These are phyloP conservation scores for Brienomyrus longianalis DNA, from an alignment of 2,113 vertebrate species.

Conservation along the genomic window DNA sequence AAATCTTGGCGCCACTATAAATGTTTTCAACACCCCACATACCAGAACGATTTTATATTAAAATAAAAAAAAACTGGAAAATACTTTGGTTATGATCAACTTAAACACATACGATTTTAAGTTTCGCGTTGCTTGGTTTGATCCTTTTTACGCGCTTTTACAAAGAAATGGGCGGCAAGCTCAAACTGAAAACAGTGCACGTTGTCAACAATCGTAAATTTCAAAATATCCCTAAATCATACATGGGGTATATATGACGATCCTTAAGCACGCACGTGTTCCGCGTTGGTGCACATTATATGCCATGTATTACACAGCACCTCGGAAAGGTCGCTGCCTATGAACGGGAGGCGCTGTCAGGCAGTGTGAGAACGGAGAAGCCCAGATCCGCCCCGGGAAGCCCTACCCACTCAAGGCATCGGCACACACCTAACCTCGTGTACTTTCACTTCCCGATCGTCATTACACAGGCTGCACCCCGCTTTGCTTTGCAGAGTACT, in stretches of 20 bases:
- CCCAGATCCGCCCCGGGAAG: neutral
- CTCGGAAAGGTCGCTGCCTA: neutral
- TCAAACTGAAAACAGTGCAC: neutral
- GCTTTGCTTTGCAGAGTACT: neutral
- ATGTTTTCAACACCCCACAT: neutral
- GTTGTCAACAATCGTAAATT: neutral
- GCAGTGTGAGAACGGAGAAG: neutral
- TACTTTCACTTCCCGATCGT: neutral
- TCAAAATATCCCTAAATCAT: neutral
- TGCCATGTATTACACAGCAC: neutral
- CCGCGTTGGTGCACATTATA: neutral
- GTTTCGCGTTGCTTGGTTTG: neutral
- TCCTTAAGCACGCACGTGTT: neutral
- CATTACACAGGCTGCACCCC: neutral
- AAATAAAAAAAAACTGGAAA: neutral
- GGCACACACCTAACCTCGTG: neutral
- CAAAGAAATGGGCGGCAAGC: neutral
- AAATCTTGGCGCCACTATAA: neutral
- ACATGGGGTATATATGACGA: neutral
- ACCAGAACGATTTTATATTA: neutral
- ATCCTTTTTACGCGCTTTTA: neutral
- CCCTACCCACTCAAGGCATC: neutral
- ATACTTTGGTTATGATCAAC: neutral
- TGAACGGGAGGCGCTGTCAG: neutral
- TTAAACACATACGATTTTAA: neutral